phyloP scores from a whole-genome alignment of 2,888 invertebrate genomes.

The Magallana nippona region DNA sequence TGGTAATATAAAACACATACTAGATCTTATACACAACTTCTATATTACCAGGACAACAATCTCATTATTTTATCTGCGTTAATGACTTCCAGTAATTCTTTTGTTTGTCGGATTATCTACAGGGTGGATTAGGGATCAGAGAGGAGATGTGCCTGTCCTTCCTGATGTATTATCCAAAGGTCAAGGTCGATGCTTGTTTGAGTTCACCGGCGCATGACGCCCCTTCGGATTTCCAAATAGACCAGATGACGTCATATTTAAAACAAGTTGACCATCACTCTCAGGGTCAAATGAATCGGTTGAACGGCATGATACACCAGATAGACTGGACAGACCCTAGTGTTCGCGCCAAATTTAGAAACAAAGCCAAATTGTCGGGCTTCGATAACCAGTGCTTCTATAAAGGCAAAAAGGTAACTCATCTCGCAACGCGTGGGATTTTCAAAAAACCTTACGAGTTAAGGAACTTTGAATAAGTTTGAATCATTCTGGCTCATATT shows the following conservation, averaged over 20 bases:
- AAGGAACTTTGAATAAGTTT: no score
- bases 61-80: background rate
- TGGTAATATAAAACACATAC: constrained; percentile 41
- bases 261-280: constrained; percentile 21
- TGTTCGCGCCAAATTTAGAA: background rate
- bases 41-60: background rate
- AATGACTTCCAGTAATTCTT: no score
- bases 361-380: background rate
- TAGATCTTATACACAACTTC: background rate
- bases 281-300: background rate
- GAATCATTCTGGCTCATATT: no score
- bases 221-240: constrained; percentile 8
- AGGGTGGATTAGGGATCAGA: constrained; percentile 67
- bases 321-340: constrained; percentile 4
- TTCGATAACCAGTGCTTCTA: constrained; percentile 21
- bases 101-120: constrained; percentile 6
- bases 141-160: constrained; percentile 71
- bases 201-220: constrained; percentile 49
- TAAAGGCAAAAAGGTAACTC: constrained; percentile 30
- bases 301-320: background rate
- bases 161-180: constrained; percentile 64
- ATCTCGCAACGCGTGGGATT: no score
- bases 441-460: no score
- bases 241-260: background rate
- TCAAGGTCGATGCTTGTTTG: constrained; percentile 52